Conservation (phyloP, 2,113 vertebrate genomes). For the Vanacampus margaritifer region DNA sequence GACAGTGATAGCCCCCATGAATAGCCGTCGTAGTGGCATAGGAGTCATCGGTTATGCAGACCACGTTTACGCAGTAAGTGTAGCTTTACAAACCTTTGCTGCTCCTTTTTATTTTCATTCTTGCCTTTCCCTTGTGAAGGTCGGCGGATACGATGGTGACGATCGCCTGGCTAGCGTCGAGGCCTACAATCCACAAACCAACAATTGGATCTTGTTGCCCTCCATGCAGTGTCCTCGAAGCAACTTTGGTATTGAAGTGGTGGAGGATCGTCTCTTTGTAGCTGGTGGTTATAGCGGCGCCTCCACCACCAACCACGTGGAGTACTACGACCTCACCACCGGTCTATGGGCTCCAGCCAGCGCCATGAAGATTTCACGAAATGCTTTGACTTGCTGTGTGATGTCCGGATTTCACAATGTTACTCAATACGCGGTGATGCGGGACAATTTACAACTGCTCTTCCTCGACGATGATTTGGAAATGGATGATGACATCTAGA, state of each 20-base stretch:
- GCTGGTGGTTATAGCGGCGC: constrained; percentile 54
- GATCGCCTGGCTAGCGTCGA: constrained; percentile 57
- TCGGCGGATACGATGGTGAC: constrained; percentile 82
- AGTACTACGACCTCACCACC: constrained; percentile 44
- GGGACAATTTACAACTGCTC: fast-evolving
- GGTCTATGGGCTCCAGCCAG: constrained; percentile 69
- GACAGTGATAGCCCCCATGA: constrained; percentile 30
- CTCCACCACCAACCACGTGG: constrained; percentile 20
- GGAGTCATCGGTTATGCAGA: constrained; percentile 17
- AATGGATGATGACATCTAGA: not conserved
- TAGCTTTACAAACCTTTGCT: constrained; percentile 60
- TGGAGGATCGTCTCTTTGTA: constrained; percentile 57
- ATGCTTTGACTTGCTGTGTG: constrained; percentile 82
- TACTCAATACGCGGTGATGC: not conserved
- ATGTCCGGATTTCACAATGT: constrained; percentile 74
- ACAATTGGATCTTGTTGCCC: constrained; percentile 75
- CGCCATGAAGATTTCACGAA: constrained; percentile 75
- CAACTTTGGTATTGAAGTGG: constrained; percentile 82
- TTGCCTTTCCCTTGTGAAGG: constrained; percentile 77
- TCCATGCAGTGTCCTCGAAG: constrained; percentile 79
- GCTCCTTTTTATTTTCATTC: not conserved
- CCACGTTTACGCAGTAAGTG: constrained; percentile 38
- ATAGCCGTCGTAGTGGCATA: constrained; percentile 14
- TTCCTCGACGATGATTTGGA: fast-evolving
- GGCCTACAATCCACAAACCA: constrained; percentile 57